A percentile compares a stretch with the other conserved stretches of the same genome.
phyloP scores from a whole-genome alignment of 2,113 vertebrate species.

The Dromaius novaehollandiae region DNA sequence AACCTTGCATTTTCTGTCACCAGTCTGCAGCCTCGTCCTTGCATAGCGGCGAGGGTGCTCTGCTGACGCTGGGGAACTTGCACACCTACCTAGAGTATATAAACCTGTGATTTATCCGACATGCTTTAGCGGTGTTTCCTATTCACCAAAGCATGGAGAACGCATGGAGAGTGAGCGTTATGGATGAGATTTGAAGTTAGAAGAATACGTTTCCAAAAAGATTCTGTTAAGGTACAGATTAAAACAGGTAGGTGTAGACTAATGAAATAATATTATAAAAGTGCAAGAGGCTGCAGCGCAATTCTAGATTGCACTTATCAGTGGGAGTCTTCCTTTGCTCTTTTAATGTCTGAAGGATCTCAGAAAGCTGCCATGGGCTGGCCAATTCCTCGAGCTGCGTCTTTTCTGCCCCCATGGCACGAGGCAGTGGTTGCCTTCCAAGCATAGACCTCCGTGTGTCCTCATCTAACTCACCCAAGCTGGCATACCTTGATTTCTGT shows the following conservation, averaged over 20 bases:
- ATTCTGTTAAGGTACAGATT: neutral
- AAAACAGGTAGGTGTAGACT: neutral
- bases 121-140: neutral
- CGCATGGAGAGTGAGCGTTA: neutral
- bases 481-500: no score
- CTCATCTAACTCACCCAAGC: rapidly evolving
- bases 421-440: no score
- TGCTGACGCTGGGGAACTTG: no score
- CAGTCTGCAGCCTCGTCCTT: no score
- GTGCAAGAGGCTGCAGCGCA: neutral
- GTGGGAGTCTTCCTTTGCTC: neutral
- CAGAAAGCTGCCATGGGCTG: no score
- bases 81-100: no score
- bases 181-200: neutral
- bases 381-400: no score
- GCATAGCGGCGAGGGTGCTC: no score
- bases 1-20: no score
- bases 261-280: neutral
- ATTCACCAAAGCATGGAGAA: rapidly evolving
- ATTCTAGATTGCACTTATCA: neutral
- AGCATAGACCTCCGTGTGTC: neutral
- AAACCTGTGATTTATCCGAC: no score
- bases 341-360: neutral
- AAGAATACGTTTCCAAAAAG: neutral
- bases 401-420: rapidly evolving